Conservation (phyloP, 2,888 invertebrate species). For the Melinopterus prodromus region DNA sequence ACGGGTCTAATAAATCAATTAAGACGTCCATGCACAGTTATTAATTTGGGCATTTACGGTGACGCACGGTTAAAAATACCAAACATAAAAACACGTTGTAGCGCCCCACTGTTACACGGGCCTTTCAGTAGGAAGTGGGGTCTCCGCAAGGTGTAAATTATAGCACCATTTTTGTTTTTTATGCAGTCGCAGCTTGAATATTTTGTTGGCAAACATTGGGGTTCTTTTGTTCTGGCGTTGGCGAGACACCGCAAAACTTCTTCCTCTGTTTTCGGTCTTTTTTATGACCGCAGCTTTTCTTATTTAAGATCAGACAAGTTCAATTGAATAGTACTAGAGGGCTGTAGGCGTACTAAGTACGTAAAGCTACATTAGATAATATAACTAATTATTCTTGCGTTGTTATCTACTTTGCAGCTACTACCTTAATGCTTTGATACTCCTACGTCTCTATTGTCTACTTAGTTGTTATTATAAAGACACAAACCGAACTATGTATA, state of each 20-base stretch:
- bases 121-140: neutral
- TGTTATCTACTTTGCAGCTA: no score
- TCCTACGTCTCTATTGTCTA: no score
- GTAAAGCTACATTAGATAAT: no score
- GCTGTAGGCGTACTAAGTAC: no score
- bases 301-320: neutral
- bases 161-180: conserved; percentile 52
- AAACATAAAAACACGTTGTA: neutral
- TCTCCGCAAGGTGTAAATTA: conserved; percentile 51
- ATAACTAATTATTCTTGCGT: no score
- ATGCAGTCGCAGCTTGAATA: conserved; percentile 49
- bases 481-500: no score
- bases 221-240: conserved; percentile 47
- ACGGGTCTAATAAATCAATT: neutral
- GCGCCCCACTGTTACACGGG: neutral
- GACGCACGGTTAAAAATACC: neutral
- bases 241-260: neutral
- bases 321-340: no score
- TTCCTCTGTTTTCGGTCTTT: neutral
- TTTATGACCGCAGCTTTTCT: neutral
- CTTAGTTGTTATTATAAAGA: no score
- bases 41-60: neutral
- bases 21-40: neutral
- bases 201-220: conserved; percentile 50
- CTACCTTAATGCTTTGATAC: no score